Evolutionary conservation across 2,113 vertebrate species (phyloP).

Genomic region (Poeciliopsis prolifica): DNA sequence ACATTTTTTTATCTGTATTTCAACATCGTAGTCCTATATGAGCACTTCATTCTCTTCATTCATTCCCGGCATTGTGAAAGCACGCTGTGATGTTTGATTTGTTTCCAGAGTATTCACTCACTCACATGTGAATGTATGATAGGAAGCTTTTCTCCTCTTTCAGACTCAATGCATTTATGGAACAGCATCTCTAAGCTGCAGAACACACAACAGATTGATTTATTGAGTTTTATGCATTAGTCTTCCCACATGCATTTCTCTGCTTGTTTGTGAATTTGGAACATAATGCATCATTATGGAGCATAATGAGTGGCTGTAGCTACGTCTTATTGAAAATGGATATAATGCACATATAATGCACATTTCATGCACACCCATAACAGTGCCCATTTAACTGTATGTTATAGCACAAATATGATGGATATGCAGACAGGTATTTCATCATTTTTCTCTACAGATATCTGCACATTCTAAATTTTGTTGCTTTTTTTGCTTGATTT

Average conservation of each 20-base stretch:
- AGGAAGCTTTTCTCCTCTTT: slow-evolving; percentile 61
- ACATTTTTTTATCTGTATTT: no score
- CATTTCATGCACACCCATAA: neutral
- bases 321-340: slow-evolving; percentile 63
- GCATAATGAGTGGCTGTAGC: slow-evolving; percentile 64
- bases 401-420: neutral
- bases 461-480: neutral
- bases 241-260: slow-evolving; percentile 20
- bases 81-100: neutral
- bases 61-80: slow-evolving; percentile 5
- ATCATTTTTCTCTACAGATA: no score
- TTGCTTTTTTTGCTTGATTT: no score
- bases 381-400: neutral
- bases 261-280: slow-evolving; percentile 28
- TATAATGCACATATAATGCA: slow-evolving; percentile 13
- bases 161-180: slow-evolving; percentile 64
- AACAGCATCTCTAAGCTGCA: slow-evolving; percentile 69
- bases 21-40: no score
- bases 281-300: slow-evolving; percentile 60
- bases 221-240: slow-evolving; percentile 70
- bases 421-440: neutral
- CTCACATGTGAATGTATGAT: neutral
- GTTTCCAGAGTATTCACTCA: slow-evolving; percentile 10
- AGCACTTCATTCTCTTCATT: no score
- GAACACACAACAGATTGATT: slow-evolving; percentile 63